phyloP scores from a whole-genome alignment of 1,140 invertebrate genomes.

The Lepidurus packardi region DNA sequence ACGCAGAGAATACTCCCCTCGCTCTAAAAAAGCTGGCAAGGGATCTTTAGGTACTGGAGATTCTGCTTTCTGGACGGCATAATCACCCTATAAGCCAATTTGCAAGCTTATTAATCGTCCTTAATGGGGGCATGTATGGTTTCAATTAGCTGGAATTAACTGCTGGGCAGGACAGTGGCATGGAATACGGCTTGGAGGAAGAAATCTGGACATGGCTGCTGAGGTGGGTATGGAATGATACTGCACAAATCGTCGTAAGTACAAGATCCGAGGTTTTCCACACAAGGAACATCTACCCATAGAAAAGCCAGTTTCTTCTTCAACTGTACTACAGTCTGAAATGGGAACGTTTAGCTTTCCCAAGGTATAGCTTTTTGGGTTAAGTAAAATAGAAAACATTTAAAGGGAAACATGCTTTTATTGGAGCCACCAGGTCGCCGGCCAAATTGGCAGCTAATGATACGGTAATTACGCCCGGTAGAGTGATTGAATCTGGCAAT shows the following conservation, averaged over 20 bases:
- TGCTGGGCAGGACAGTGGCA: constrained; percentile 29
- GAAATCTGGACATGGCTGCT: constrained; percentile 30
- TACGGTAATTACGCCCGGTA: constrained; percentile 29
- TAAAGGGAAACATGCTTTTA: constrained; percentile 21
- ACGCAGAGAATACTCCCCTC: constrained; percentile 25
- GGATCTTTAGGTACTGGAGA: constrained; percentile 26
- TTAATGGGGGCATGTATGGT: neutral
- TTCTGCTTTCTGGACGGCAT: constrained; percentile 23
- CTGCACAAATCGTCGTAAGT: constrained; percentile 31
- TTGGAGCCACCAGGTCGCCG: neutral
- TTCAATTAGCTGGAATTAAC: neutral
- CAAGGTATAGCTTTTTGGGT: neutral
- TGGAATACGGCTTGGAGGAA: constrained; percentile 24
- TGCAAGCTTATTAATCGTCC: neutral
- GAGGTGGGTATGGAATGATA: constrained; percentile 28
- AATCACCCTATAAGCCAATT: constrained; percentile 22
- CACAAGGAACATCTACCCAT: constrained; percentile 29
- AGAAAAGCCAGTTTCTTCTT: constrained; percentile 29
- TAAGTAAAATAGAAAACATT: too few relatives aligned
- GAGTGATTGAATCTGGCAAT: constrained; percentile 24
- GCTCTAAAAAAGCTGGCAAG: constrained; percentile 28
- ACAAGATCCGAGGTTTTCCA: constrained; percentile 32
- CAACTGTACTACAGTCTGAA: constrained; percentile 16
- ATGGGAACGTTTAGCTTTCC: neutral
- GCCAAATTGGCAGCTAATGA: constrained; percentile 27